Conservation (phyloP, 2,888 invertebrate genomes). For the Athripsodes cinereus region DNA sequence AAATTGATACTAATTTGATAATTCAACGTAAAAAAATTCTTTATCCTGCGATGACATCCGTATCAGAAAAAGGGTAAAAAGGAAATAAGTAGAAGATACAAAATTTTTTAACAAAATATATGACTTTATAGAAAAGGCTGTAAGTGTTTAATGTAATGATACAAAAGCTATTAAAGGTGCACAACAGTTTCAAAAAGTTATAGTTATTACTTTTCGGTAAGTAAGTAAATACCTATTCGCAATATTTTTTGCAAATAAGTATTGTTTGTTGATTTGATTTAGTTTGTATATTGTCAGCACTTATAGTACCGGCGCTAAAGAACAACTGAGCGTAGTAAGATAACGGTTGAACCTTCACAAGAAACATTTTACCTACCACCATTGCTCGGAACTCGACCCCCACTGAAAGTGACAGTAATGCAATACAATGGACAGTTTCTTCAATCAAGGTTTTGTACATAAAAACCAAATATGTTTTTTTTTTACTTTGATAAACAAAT, state of each 20-base stretch:
- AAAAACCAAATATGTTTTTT: neutral
- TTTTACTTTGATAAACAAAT: neutral
- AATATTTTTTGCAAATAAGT: neutral
- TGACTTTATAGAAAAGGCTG: too few relatives aligned
- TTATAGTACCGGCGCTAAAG: neutral
- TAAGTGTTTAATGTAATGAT: too few relatives aligned
- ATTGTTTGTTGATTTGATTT: neutral
- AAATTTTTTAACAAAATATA: too few relatives aligned
- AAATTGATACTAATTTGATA: too few relatives aligned
- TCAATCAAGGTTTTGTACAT: neutral
- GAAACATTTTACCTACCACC: neutral
- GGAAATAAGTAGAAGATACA: too few relatives aligned
- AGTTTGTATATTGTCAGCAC: neutral
- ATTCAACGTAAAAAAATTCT: too few relatives aligned
- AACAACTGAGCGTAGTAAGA: neutral
- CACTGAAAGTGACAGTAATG: conserved; percentile 10
- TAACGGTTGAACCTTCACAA: neutral
- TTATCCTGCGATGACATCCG: too few relatives aligned
- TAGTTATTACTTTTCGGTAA: neutral
- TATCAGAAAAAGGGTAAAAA: too few relatives aligned
- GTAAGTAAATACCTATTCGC: neutral
- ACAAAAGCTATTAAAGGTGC: too few relatives aligned
- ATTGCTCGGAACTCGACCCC: neutral
- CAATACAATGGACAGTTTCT: neutral
- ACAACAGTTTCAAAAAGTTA: too few relatives aligned